Conservation (phyloP, 2,113 vertebrate species). For the Pachyramphus minor region DNA sequence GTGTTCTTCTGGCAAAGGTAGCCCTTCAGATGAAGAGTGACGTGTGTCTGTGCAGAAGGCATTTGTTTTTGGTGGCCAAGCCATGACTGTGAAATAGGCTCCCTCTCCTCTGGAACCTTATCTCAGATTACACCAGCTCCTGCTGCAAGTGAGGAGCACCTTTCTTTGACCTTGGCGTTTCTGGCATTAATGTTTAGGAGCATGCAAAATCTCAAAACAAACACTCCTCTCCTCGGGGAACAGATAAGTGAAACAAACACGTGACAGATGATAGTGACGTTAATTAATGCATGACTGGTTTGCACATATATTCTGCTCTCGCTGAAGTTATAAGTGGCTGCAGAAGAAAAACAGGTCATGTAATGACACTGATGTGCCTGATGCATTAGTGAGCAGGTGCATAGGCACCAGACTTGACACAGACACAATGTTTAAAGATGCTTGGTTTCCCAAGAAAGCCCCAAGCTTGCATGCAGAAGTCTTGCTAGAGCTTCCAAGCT, state of each 20-base stretch:
- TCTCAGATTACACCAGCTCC: neutral
- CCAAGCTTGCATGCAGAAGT: neutral
- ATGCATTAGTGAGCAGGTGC: neutral
- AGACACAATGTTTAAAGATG: neutral
- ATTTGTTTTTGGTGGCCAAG: neutral
- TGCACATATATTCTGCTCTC: neutral
- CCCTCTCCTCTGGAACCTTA: neutral
- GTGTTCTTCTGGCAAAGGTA: neutral
- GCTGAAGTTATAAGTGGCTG: neutral
- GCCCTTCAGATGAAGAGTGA: neutral
- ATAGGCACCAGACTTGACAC: neutral
- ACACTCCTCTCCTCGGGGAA: neutral
- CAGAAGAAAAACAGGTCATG: neutral
- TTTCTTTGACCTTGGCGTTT: conserved; percentile 23
- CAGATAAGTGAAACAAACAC: neutral
- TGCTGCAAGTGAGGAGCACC: neutral
- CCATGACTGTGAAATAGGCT: neutral
- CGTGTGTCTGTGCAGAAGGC: neutral
- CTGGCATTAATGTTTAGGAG: neutral
- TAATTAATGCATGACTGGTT: neutral
- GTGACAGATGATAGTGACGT: neutral
- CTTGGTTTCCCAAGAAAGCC: neutral
- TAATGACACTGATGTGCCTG: neutral
- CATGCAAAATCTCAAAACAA: neutral
- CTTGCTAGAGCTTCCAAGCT: neutral